These are phyloP conservation scores for Magallana gigas DNA, from an alignment of 1,140 invertebrate species.

Conservation along the genomic window DNA sequence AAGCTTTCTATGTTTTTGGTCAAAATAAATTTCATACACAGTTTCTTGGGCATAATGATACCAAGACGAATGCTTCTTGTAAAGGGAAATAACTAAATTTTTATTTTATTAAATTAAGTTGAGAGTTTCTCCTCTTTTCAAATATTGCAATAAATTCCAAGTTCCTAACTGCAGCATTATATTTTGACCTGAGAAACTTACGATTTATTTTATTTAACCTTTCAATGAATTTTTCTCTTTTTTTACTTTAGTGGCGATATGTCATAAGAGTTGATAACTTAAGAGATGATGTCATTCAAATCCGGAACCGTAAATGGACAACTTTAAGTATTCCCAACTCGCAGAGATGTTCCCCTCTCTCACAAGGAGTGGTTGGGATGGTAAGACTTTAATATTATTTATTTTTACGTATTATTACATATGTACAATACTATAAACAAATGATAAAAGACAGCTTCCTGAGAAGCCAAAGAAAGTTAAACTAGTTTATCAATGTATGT, in stretches of 20 bases:
- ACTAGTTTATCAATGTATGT: no score
- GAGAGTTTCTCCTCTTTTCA: no score
- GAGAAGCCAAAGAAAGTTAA: no score
- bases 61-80: no score
- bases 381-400: slow-evolving; percentile 13
- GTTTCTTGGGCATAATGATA: background rate
- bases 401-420: no score
- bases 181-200: no score
- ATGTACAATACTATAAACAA: no score
- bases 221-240: background rate
- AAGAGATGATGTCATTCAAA: slow-evolving; percentile 91
- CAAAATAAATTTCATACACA: background rate
- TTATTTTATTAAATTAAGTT: no score
- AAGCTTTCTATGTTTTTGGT: background rate
- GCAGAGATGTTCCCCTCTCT: slow-evolving; percentile 95
- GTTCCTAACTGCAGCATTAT: background rate
- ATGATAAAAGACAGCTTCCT: no score
- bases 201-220: no score
- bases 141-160: background rate
- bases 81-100: no score
- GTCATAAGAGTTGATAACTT: slow-evolving; percentile 97
- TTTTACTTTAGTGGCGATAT: slow-evolving; percentile 83
- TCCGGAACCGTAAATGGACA: slow-evolving; percentile 95
- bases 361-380: slow-evolving; percentile 91
- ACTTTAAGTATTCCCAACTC: slow-evolving; percentile 88